Conservation (phyloP, 2,888 invertebrate genomes). For the Limnephilus rhombicus region DNA sequence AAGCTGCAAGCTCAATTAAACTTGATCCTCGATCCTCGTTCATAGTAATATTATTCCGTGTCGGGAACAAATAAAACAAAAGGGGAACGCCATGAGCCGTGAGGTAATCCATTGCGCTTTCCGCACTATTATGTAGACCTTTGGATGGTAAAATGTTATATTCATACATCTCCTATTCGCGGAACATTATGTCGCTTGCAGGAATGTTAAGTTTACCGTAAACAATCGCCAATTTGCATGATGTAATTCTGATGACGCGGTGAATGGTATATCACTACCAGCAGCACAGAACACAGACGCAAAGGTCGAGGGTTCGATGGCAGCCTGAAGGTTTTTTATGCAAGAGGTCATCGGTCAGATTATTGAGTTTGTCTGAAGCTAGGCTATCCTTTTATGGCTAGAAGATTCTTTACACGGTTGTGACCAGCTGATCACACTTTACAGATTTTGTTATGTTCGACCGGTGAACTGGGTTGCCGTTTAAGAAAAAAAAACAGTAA, state of each 20-base stretch:
- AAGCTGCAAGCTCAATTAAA: background rate
- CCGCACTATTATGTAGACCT: background rate
- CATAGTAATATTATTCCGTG: background rate
- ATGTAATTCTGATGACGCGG: background rate
- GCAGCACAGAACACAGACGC: background rate
- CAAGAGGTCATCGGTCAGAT: too few species aligned
- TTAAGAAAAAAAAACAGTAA: too few species aligned
- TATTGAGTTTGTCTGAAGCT: too few species aligned
- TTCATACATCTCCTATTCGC: background rate
- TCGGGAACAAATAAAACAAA: background rate
- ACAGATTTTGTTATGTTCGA: too few species aligned
- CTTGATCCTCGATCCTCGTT: background rate
- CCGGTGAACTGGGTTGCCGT: too few species aligned
- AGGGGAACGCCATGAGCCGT: background rate
- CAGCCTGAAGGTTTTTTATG: background rate
- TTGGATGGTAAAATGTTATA: background rate
- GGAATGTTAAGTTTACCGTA: background rate
- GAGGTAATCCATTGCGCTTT: background rate
- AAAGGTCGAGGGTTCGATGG: background rate
- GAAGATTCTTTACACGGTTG: too few species aligned
- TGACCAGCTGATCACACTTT: too few species aligned
- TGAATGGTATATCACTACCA: background rate
- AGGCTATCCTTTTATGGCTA: too few species aligned
- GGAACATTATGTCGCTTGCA: background rate
- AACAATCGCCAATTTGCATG: background rate